Evolutionary conservation across 2,113 vertebrate species (phyloP).

Genomic region (Oryzias javanicus): DNA sequence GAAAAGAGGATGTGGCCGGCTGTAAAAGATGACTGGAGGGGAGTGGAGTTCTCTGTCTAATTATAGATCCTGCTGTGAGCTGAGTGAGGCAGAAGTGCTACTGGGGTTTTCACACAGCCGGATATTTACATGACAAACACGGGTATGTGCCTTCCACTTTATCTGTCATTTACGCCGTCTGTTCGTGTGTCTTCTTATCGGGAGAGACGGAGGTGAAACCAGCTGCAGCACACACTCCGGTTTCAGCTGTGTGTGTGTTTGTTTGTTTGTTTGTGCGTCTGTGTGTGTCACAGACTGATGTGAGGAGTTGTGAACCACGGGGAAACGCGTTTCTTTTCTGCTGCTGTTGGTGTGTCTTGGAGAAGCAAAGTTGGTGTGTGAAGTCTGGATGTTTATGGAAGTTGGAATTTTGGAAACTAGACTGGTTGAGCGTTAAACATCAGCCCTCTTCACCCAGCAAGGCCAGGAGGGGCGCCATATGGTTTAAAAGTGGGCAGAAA

Average conservation of each 20-base stretch:
- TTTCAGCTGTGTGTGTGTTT: not conserved
- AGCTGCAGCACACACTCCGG: constrained; percentile 12
- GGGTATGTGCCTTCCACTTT: constrained; percentile 48
- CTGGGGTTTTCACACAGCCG: constrained; percentile 54
- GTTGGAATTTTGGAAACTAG: constrained; percentile 65
- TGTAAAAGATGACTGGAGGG: constrained; percentile 73
- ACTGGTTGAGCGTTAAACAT: constrained; percentile 67
- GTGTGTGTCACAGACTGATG: constrained; percentile 3
- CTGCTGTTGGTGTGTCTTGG: not conserved
- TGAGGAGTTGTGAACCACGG: not conserved
- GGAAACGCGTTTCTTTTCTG: not conserved
- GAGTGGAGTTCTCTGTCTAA: constrained; percentile 70
- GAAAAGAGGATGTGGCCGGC: constrained; percentile 72
- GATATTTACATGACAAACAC: constrained; percentile 61
- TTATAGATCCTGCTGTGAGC: constrained; percentile 72
- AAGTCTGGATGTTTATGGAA: constrained; percentile 70
- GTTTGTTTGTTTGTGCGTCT: not conserved
- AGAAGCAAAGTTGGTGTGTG: constrained; percentile 5
- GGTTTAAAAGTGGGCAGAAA: too few relatives aligned
- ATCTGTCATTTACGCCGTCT: not conserved
- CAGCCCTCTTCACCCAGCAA: constrained; percentile 22
- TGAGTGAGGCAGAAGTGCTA: constrained; percentile 61
- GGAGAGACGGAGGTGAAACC: not conserved
- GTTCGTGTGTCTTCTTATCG: not conserved
- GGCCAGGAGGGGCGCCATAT: too few relatives aligned